These are phyloP conservation scores for Sceloporus undulatus DNA, from an alignment of 2,113 vertebrate species.

Conservation along the genomic window DNA sequence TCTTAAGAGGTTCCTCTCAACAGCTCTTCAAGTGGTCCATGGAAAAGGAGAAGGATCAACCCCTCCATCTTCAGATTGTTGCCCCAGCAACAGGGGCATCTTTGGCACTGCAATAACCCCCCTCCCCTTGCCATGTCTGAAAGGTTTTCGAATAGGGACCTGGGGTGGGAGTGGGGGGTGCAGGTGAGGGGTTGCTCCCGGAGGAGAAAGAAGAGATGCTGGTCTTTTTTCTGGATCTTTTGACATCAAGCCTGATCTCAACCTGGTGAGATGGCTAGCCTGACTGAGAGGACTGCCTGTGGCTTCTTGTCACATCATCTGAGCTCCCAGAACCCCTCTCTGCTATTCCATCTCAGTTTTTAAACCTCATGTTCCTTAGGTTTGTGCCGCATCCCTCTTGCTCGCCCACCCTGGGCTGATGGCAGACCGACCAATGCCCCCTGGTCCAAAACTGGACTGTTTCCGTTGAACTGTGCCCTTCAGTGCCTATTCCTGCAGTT, in stretches of 20 bases:
- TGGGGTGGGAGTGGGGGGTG: neutral
- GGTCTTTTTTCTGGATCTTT: constrained; percentile 42
- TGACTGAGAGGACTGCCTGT: neutral
- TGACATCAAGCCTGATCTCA: constrained; percentile 46
- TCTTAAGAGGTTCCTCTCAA: neutral
- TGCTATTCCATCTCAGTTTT: neutral
- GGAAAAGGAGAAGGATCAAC: constrained; percentile 59
- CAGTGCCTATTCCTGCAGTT: neutral
- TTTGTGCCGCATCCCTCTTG: rapidly evolving
- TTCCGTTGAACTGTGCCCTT: neutral
- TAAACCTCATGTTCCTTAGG: neutral
- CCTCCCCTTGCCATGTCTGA: neutral
- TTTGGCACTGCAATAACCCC: constrained; percentile 40
- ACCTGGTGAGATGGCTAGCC: constrained; percentile 19
- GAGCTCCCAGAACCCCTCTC: rapidly evolving
- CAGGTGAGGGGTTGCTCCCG: constrained; percentile 33
- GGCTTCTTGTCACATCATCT: neutral
- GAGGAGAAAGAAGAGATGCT: constrained; percentile 12
- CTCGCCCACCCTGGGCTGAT: neutral
- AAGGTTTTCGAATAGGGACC: neutral
- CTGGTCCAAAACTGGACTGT: neutral
- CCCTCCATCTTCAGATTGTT: constrained; percentile 58
- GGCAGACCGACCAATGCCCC: neutral
- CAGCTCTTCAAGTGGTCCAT: constrained; percentile 62
- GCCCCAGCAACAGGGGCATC: constrained; percentile 70